Evolutionary conservation across 2,888 invertebrate species (phyloP), one percentile per base, ranked within the genome.

Genomic region (Megaustenia siamemsis): DNA sequence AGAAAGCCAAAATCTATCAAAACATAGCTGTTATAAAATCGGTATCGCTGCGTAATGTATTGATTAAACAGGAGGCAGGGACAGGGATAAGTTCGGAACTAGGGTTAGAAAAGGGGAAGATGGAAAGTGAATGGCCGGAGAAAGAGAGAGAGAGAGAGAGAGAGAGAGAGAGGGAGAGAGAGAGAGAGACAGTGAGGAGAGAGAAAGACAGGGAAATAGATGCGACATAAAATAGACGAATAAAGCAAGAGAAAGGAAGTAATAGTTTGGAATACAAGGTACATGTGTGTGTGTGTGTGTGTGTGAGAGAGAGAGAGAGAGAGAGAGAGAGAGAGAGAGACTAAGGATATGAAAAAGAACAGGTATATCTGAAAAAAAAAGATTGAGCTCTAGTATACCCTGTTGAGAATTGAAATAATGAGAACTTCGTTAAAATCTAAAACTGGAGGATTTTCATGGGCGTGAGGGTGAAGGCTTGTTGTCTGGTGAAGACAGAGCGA

Each of bases 131-230:
- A 78, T 56, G 60, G 32, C 53, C 28, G 60, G 43, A 79, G 53
- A 40, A 12, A 79, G 32, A 79, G 8, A 79, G 66, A 79, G 43
- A 43, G 66, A 79, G 43, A 79, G 66, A 66, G 43, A 79, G 45
- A 60, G 6, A 56, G 60, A 78, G 21, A 32, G 66, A 66, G 38
- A 66, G 79, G 66, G 63, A 66, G 12, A 69, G 68, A 81, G 69
- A 49, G 24, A 81, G 81, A 68, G 10, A 81, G 53, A 81, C 5
- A 77, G 56, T 45, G 75, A 75, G 75, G 1, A 71, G 71, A 71
- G 71, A 0, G 35, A 71, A 38, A 71, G 5, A 3, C 35, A 71
- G 71, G 35, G 40, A 71, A 38, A 71, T 21, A 71, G 28, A 71
- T 10, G n/a, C 35, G 35, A 8, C n/a, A 38, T 35, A 15, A 32